Evolutionary conservation across 2,888 invertebrate genomes (phyloP).

Genomic region (Incurvaria masculella): DNA sequence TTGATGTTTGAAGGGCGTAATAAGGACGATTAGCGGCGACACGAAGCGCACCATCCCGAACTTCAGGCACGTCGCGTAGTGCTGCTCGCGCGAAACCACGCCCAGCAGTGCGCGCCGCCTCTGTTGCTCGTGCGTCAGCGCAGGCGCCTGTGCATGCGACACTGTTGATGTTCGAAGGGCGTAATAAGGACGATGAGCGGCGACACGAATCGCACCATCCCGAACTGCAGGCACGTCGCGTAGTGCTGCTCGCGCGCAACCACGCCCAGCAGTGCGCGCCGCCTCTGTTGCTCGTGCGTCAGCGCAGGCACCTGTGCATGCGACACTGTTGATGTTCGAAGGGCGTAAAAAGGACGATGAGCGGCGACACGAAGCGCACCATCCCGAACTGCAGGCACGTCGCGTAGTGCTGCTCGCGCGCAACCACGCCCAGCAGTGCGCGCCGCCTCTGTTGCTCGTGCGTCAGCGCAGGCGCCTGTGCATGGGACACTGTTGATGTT

Average conservation of each 20-base stretch:
- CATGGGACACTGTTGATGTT: slow-evolving; percentile 48
- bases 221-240: slow-evolving; percentile 73
- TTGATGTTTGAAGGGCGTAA: slow-evolving; percentile 73
- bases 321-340: slow-evolving; percentile 75
- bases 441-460: slow-evolving; percentile 61
- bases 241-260: slow-evolving; percentile 77
- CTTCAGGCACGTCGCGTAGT: slow-evolving; percentile 62
- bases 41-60: slow-evolving; percentile 66
- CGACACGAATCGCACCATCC: slow-evolving; percentile 72
- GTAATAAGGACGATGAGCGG: slow-evolving; percentile 75
- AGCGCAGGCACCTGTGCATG: neutral
- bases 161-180: slow-evolving; percentile 71
- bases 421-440: slow-evolving; percentile 70
- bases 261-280: slow-evolving; percentile 71
- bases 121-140: no score
- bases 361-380: slow-evolving; percentile 71
- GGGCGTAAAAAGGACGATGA: slow-evolving; percentile 72
- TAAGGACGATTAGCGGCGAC: slow-evolving; percentile 67
- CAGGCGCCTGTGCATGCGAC: no score
- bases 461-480: slow-evolving; percentile 17
- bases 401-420: slow-evolving; percentile 77
- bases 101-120: slow-evolving; percentile 64
- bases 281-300: slow-evolving; percentile 56
- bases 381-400: slow-evolving; percentile 76
- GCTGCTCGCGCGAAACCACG: slow-evolving; percentile 62